Evolutionary conservation across 2,797 vertebrate genomes (phyloP).

Genomic region (Falco berigora): DNA sequence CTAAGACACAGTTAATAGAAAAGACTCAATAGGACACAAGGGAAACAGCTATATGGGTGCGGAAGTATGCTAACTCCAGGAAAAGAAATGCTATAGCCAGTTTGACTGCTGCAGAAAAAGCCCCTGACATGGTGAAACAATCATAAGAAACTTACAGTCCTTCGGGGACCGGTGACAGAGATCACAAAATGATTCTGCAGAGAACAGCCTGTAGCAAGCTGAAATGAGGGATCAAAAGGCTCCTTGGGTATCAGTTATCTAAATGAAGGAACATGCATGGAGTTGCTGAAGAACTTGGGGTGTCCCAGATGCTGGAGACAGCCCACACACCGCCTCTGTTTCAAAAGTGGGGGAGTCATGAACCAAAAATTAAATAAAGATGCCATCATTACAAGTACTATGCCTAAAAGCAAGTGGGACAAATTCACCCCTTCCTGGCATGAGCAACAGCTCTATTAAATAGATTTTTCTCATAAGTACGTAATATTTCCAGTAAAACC

Average conservation of each 20-base stretch:
- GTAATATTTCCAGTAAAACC: not conserved
- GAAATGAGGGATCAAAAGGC: not conserved
- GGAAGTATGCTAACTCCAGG: conserved; percentile 8
- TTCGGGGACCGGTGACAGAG: conserved; percentile 34
- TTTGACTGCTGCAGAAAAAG: conserved; percentile 39
- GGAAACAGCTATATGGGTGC: conserved; percentile 60
- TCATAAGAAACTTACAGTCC: conserved; percentile 51
- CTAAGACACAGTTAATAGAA: conserved; percentile 69
- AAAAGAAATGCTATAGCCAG: conserved; percentile 50
- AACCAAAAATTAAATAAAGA: not conserved
- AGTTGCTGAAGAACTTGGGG: not conserved
- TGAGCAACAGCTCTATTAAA: not conserved
- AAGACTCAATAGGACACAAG: conserved; percentile 67
- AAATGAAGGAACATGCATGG: not conserved
- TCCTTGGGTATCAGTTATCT: conserved; percentile 4
- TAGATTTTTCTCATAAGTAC: not conserved
- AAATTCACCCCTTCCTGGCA: not conserved
- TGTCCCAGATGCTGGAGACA: not conserved
- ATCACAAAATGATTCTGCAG: conserved; percentile 39
- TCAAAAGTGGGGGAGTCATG: not conserved
- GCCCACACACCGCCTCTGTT: not conserved
- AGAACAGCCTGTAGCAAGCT: conserved; percentile 2
- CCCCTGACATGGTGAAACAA: conserved; percentile 47
- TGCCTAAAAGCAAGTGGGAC: not conserved
- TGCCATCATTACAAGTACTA: not conserved